Evolutionary conservation across 2,113 vertebrate species (phyloP).

Genomic region (Malaclemys terrapin): DNA sequence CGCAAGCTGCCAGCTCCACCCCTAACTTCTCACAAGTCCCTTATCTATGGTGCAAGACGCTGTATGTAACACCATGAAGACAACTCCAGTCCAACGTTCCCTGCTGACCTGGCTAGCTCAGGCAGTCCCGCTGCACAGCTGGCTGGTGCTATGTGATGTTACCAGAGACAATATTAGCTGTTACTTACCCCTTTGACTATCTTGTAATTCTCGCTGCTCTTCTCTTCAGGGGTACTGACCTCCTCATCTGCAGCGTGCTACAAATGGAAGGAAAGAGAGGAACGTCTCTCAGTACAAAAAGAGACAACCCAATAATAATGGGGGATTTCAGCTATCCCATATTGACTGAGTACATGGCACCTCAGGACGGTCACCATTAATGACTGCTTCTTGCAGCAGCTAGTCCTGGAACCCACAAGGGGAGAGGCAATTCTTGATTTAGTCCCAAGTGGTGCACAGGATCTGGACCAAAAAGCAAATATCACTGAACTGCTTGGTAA

Average conservation of each 20-base stretch:
- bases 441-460: not conserved
- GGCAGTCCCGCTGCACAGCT: not conserved
- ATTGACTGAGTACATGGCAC: not conserved
- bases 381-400: not conserved
- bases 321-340: not conserved
- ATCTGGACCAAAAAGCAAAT: not conserved
- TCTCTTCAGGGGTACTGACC: slow-evolving; percentile 82
- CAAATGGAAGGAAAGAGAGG: not conserved
- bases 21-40: not conserved
- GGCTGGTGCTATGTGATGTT: not conserved
- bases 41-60: not conserved
- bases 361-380: not conserved
- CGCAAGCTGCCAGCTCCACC: not conserved
- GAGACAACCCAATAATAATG: not conserved
- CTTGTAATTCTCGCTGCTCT: slow-evolving; percentile 95
- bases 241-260: slow-evolving; percentile 77
- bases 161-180: accelerated
- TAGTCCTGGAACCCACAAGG: not conserved
- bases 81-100: not conserved
- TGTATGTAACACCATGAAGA: not conserved
- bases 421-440: not conserved
- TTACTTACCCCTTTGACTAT: slow-evolving; percentile 91
- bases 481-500: not conserved
- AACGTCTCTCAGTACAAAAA: not conserved
- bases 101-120: accelerated